Evolutionary conservation across 2,113 vertebrate genomes (phyloP).

Genomic region (Megaleporinus macrocephalus): DNA sequence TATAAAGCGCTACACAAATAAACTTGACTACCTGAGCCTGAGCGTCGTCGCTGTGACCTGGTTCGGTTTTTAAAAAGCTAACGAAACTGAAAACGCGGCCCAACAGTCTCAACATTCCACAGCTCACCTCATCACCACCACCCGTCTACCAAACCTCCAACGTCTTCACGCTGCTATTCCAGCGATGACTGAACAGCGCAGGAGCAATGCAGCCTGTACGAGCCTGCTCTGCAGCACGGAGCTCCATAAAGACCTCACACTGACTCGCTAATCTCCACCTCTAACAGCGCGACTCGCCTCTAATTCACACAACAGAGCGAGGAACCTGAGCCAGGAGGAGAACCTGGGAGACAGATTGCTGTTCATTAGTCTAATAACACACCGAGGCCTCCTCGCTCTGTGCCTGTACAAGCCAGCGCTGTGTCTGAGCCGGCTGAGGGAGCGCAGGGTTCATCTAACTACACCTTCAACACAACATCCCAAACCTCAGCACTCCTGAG

Average conservation of each 20-base stretch:
- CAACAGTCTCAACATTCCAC: not conserved
- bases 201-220: slow-evolving; percentile 1
- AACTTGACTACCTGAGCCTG: too few species aligned
- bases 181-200: not conserved
- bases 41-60: too few species aligned
- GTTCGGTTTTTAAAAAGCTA: not conserved
- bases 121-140: not conserved
- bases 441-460: not conserved
- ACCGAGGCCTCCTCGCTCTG: not conserved
- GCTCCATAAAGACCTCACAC: slow-evolving; percentile 8
- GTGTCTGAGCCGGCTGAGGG: not conserved
- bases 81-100: not conserved
- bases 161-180: not conserved
- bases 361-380: not conserved
- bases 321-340: not conserved
- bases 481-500: not conserved
- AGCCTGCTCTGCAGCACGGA: not conserved
- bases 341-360: not conserved
- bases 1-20: too few species aligned
- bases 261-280: not conserved
- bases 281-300: not conserved
- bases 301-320: not conserved
- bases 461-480: not conserved
- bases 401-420: not conserved
- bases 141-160: not conserved